These are phyloP conservation scores for Telmatherina bonti DNA, from an alignment of 2,797 vertebrate genomes.

Conservation along the genomic window DNA sequence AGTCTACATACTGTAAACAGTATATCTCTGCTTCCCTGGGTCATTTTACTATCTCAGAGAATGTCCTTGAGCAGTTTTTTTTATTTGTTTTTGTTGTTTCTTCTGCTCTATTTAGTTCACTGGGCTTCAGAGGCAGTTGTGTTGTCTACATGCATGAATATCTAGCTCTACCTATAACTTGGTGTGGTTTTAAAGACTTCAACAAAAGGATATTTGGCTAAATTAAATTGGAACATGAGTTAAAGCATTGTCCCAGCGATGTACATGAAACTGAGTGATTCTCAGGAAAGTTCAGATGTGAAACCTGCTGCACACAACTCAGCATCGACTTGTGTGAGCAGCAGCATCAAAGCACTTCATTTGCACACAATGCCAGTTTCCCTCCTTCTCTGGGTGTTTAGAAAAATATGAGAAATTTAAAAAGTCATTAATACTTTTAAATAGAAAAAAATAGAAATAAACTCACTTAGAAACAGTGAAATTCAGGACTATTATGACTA, in stretches of 20 bases:
- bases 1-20: background rate
- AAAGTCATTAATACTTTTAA: too few relatives aligned
- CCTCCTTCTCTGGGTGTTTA: background rate
- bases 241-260: background rate
- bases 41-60: conserved; percentile 22
- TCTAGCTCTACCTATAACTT: conserved; percentile 1
- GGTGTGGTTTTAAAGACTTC: conserved; percentile 3
- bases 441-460: too few relatives aligned
- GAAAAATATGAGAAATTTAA: too few relatives aligned
- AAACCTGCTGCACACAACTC: background rate
- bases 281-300: background rate
- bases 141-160: conserved; percentile 53
- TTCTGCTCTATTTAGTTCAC: conserved; percentile 38
- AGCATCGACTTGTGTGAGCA: background rate
- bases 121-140: conserved; percentile 47
- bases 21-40: conserved; percentile 10
- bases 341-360: background rate
- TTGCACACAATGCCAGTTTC: background rate
- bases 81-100: background rate
- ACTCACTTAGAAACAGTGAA: too few relatives aligned
- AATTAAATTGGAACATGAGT: background rate
- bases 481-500: too few relatives aligned
- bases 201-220: background rate
- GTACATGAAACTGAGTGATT: background rate
- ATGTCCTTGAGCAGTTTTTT: conserved; percentile 62